Evolutionary conservation across 2,113 vertebrate species (phyloP).

Genomic region (Nesogale talazaci): DNA sequence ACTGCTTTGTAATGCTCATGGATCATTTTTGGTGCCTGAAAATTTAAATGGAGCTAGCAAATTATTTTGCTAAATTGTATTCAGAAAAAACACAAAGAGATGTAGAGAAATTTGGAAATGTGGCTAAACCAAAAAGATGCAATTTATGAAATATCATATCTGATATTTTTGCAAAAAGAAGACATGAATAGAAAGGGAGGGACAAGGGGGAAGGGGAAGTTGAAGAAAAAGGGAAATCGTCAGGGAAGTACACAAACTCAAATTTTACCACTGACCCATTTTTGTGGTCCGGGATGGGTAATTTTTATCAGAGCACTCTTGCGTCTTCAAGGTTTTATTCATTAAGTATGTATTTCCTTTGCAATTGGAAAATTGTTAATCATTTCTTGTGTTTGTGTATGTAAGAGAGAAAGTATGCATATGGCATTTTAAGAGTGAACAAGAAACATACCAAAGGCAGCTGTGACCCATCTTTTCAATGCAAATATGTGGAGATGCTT

Average conservation of each 20-base stretch:
- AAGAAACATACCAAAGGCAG: neutral
- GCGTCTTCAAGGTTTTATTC: slow-evolving; percentile 8
- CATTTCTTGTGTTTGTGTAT: neutral
- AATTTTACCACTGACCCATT: neutral
- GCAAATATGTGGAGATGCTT: neutral
- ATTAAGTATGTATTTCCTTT: slow-evolving; percentile 22
- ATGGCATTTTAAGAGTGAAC: neutral
- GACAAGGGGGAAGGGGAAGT: neutral
- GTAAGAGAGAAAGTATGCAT: no score
- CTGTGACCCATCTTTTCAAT: neutral
- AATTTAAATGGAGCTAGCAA: neutral
- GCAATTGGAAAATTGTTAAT: neutral
- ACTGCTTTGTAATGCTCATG: neutral
- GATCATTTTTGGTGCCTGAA: no score
- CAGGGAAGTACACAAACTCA: neutral
- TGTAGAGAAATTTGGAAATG: neutral
- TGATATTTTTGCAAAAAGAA: slow-evolving; percentile 4
- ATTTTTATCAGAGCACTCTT: neutral
- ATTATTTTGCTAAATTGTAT: neutral
- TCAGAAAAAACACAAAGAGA: slow-evolving; percentile 1
- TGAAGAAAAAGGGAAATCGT: neutral
- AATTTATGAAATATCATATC: neutral
- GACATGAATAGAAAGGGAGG: neutral
- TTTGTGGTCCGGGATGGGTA: neutral
- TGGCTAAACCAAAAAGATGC: neutral